Evolutionary conservation across 2,888 invertebrate genomes (phyloP), one percentile per base, ranked within the genome.

Genomic region (Pandemis cinnamomeana): DNA sequence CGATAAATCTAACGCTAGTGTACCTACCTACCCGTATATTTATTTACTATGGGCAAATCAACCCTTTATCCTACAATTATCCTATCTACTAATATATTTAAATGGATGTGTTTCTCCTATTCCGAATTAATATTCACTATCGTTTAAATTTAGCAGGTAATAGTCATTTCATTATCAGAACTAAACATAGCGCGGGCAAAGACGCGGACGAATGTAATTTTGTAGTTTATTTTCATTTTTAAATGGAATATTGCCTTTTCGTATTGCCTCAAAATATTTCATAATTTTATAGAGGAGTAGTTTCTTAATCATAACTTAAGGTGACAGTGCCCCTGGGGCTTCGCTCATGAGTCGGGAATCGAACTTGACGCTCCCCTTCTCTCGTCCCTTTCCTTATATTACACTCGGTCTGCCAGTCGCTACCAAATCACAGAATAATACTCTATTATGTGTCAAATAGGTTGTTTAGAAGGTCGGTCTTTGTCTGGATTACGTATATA

Each of bases 281-380:
- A 67, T 53, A 51, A 53, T 67, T 53, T 53, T 66, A 66, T 58
- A 44, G 11, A 66, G 44, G 44, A 41, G 42, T 36, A 46, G 53
- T 46, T 58, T 63, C 76, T 67, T 79, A 80, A 82, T 81, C 77
- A 79, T 80, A 82, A 78, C 77, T 77, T 76, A 75, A 75, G 78
- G 78, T 76, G 79, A 72, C 77, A 61, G 51, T 58, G 76, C 77
- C 79, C 73, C 67, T 62, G 61, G 76, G 79, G 78, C 68, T 58
- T 66, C 73, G 67, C 73, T 51, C 69, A 72, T 74, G 78, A 74
- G 70, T 76, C 70, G 58, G 69, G 72, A 76, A 71, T 77, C 77
- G 79, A 78, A 79, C 79, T 80, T 81, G 82, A 81, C 80, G 80
- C 69, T 78, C 71, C 80, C 77, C 75, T 79, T 78, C 74, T 70